A percentile compares a stretch with the other conserved stretches of the same genome.
These are phyloP conservation scores for Acrossocheilus wenchowensis DNA, from an alignment of 2,797 vertebrate genomes.

Conservation along the genomic window DNA sequence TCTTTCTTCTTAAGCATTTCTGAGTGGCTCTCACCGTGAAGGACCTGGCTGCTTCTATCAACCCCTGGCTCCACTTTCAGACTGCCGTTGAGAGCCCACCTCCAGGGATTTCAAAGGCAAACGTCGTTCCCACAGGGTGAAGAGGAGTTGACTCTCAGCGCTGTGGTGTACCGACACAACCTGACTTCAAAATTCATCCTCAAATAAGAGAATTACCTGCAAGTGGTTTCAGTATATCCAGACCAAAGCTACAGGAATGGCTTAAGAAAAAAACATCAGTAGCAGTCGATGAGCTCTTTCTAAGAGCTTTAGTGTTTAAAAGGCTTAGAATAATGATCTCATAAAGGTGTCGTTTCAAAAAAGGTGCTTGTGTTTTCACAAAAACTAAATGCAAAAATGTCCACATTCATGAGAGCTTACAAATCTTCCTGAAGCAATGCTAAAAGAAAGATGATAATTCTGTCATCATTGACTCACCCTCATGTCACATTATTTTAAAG, in stretches of 20 bases:
- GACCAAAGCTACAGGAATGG: not conserved
- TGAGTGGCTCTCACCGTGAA: conserved; percentile 58
- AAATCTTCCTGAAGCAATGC: conserved; percentile 14
- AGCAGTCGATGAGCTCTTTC: not conserved
- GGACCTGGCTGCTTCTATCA: conserved; percentile 39
- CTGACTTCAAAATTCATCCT: not conserved
- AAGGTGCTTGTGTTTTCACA: not conserved
- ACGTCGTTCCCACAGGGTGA: conserved; percentile 38
- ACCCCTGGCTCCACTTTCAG: conserved; percentile 44
- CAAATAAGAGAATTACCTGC: conserved; percentile 4
- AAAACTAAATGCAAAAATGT: not conserved
- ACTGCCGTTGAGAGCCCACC: conserved; percentile 39
- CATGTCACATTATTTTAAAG: not conserved
- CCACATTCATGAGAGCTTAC: not conserved
- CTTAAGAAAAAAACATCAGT: not conserved
- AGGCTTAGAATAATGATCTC: not conserved
- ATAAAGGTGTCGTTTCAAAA: not conserved
- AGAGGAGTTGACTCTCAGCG: conserved; percentile 27
- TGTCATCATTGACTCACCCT: not conserved
- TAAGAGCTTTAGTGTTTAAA: not conserved
- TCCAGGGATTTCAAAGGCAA: conserved; percentile 36
- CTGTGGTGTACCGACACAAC: conserved; percentile 17
- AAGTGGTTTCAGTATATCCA: conserved; percentile 15
- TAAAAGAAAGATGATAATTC: not conserved
- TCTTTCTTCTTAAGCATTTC: conserved; percentile 79